Evolutionary conservation across 2,113 vertebrate genomes (phyloP).

Genomic region (Alouatta palliata): DNA sequence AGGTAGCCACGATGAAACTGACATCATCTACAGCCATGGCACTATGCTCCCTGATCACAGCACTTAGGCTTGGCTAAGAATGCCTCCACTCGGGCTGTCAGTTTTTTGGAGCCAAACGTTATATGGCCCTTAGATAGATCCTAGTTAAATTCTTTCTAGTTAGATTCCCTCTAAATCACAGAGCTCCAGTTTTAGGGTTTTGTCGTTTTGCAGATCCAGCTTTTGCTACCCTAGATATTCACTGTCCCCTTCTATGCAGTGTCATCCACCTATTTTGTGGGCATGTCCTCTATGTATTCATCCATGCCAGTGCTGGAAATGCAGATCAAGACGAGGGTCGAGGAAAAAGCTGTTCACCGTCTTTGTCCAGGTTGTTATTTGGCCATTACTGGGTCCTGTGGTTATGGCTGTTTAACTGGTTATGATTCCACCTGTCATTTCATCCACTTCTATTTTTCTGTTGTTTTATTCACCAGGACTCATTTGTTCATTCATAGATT

Average conservation of each 20-base stretch:
- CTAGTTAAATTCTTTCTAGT: neutral
- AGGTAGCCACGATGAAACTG: neutral
- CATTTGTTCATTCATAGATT: neutral
- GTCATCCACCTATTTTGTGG: neutral
- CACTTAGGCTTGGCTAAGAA: neutral
- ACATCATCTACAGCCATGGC: rapidly evolving
- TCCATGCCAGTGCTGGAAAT: neutral
- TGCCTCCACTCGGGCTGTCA: neutral
- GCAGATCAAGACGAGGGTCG: neutral
- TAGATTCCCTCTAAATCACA: neutral
- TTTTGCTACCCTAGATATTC: neutral
- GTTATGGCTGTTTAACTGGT: neutral
- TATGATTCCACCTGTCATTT: neutral
- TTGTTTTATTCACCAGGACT: neutral
- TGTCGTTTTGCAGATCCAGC: neutral
- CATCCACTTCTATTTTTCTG: neutral
- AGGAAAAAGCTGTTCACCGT: neutral
- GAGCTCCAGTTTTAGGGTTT: neutral
- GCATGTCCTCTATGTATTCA: neutral
- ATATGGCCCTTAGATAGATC: neutral
- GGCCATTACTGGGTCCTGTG: neutral
- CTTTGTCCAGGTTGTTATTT: neutral
- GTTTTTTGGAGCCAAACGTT: neutral
- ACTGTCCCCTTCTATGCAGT: neutral
- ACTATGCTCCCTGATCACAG: neutral